These are phyloP conservation scores for Astatotilapia flaviijosephi DNA, from an alignment of 2,113 vertebrate species.

Conservation along the genomic window DNA sequence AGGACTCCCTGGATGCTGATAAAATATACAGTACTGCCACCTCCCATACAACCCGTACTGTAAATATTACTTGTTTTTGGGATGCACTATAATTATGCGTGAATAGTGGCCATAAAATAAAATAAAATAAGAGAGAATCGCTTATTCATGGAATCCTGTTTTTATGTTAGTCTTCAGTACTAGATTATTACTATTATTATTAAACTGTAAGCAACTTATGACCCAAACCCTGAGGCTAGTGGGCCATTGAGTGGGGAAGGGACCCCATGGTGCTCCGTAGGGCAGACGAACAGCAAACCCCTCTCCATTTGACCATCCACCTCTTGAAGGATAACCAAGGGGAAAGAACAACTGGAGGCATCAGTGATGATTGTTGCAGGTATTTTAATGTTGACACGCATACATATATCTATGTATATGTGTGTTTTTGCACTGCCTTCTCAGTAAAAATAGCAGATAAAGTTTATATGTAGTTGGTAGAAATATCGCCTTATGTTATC, in stretches of 20 bases:
- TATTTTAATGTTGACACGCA: slow-evolving; percentile 80
- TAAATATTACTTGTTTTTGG: slow-evolving; percentile 18
- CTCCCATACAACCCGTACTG: neutral
- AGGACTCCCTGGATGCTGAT: slow-evolving; percentile 17
- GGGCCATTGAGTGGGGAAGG: slow-evolving; percentile 58
- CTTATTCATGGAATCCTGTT: slow-evolving; percentile 22
- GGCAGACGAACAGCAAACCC: slow-evolving; percentile 66
- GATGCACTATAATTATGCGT: slow-evolving; percentile 10
- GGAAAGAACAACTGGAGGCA: slow-evolving; percentile 78
- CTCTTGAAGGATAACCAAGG: slow-evolving; percentile 78
- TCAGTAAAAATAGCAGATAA: slow-evolving; percentile 62
- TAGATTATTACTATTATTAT: slow-evolving; percentile 6
- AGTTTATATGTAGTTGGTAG: slow-evolving; percentile 40
- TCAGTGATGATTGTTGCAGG: slow-evolving; percentile 77
- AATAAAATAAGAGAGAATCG: neutral
- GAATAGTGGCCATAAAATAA: slow-evolving; percentile 38
- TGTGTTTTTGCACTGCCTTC: slow-evolving; percentile 83
- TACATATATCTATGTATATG: slow-evolving; percentile 82
- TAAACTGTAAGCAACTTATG: slow-evolving; percentile 25
- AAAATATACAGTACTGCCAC: slow-evolving; percentile 2
- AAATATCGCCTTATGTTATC: slow-evolving; percentile 29
- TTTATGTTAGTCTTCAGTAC: slow-evolving; percentile 13
- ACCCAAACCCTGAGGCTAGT: slow-evolving; percentile 57
- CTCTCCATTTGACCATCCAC: slow-evolving; percentile 70
- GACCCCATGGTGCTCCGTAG: slow-evolving; percentile 63